These are phyloP conservation scores for Gymnocephalus cernua DNA, from an alignment of 2,113 vertebrate species.

Conservation along the genomic window DNA sequence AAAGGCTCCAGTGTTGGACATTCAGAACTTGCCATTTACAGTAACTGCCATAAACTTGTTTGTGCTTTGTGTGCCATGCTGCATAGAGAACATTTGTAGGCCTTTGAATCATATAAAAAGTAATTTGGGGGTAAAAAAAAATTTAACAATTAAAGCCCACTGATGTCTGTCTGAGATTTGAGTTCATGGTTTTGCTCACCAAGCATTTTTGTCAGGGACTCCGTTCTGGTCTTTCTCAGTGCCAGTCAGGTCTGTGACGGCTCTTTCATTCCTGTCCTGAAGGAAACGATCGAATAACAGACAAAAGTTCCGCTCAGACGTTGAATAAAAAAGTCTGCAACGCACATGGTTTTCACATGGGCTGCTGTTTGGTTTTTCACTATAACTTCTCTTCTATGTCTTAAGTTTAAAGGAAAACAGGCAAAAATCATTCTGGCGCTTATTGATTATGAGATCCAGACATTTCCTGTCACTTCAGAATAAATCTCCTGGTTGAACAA, in stretches of 20 bases:
- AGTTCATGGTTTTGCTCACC: slow-evolving; percentile 40
- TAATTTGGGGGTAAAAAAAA: slow-evolving; percentile 35
- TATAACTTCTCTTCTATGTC: slow-evolving; percentile 49
- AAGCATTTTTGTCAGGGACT: slow-evolving; percentile 16
- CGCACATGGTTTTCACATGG: slow-evolving; percentile 70
- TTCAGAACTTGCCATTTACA: slow-evolving; percentile 28
- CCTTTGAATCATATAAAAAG: slow-evolving; percentile 23
- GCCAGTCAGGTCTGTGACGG: slow-evolving; percentile 38
- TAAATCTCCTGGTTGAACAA: background rate
- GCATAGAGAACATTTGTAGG: slow-evolving; percentile 26
- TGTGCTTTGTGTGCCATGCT: slow-evolving; percentile 21
- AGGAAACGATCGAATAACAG: slow-evolving; percentile 53
- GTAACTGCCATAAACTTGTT: slow-evolving; percentile 15
- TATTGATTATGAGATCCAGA: slow-evolving; percentile 39
- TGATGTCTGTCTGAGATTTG: slow-evolving; percentile 22
- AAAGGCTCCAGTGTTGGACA: slow-evolving; percentile 43
- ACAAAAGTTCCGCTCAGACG: slow-evolving; percentile 41
- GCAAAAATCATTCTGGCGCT: background rate
- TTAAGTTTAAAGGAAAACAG: slow-evolving; percentile 59
- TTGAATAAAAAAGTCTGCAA: slow-evolving; percentile 60
- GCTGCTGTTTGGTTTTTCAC: slow-evolving; percentile 50
- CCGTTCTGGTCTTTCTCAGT: slow-evolving; percentile 67
- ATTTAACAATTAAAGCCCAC: slow-evolving; percentile 5
- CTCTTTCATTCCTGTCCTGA: slow-evolving; percentile 54
- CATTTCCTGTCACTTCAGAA: slow-evolving; percentile 36